These are phyloP conservation scores for Dendropsophus ebraccatus DNA, from an alignment of 2,113 vertebrate species.

Conservation along the genomic window DNA sequence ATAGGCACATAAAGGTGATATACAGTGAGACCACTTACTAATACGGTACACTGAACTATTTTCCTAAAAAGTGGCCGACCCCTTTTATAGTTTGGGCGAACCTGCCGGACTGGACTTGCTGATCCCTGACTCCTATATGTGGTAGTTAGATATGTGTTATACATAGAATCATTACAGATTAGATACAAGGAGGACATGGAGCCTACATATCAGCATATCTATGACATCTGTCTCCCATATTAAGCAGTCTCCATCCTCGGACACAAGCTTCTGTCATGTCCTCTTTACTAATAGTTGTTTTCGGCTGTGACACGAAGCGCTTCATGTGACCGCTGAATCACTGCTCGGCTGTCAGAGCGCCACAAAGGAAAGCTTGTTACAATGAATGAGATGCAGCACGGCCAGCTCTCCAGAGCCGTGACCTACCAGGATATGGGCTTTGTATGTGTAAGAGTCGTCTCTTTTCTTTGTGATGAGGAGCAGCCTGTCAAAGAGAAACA, in stretches of 20 bases:
- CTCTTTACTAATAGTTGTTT: conserved; percentile 25
- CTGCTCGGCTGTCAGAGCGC: background rate
- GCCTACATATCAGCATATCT: background rate
- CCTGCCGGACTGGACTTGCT: too few species aligned
- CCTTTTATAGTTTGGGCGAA: too few species aligned
- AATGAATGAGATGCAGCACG: background rate
- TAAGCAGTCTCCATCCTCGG: background rate
- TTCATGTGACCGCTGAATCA: conserved; percentile 54
- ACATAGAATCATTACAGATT: background rate
- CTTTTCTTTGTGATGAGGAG: conserved; percentile 96
- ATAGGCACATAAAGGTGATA: too few species aligned
- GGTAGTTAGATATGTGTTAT: background rate
- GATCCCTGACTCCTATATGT: too few species aligned
- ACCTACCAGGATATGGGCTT: conserved; percentile 95
- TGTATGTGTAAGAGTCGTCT: conserved; percentile 92
- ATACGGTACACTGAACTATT: too few species aligned
- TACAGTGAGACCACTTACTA: too few species aligned
- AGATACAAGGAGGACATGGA: background rate
- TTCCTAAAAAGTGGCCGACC: too few species aligned
- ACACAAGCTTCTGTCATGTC: conserved; percentile 9
- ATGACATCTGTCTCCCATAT: background rate
- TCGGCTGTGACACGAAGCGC: conserved; percentile 8
- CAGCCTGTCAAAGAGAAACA: conserved; percentile 95
- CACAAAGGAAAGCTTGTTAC: background rate
- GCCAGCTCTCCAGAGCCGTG: background rate